Percentiles rank a stretch among this genome's conserved stretches.
Conservation (phyloP, 2,113 vertebrate species). For the Ascaphus truei region DNA sequence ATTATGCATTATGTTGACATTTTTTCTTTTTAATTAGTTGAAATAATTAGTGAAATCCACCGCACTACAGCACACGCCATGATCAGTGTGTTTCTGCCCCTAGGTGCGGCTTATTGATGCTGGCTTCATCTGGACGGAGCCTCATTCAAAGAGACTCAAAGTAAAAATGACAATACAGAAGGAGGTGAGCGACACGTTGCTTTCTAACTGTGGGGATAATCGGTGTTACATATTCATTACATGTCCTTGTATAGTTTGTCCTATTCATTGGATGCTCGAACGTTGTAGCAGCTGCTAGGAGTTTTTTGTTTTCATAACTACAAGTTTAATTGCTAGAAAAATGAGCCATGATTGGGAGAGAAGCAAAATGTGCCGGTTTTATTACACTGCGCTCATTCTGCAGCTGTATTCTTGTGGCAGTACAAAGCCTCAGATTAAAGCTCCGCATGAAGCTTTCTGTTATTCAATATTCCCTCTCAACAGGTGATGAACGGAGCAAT, state of each 20-base stretch:
- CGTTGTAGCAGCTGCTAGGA: background rate
- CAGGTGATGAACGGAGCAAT: conserved; percentile 95
- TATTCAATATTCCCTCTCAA: background rate
- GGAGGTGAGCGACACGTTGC: conserved; percentile 66
- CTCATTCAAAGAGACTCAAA: conserved; percentile 95
- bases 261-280: too few relatives aligned
- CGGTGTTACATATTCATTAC: too few relatives aligned
- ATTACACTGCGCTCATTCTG: background rate
- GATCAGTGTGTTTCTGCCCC: conserved; percentile 10
- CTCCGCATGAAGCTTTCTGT: background rate
- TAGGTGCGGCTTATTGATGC: conserved; percentile 94
- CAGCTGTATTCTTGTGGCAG: background rate
- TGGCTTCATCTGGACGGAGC: conserved; percentile 95
- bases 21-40: background rate
- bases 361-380: background rate
- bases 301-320: background rate
- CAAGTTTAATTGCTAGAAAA: background rate
- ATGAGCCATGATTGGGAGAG: too few relatives aligned
- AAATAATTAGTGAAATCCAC: too few relatives aligned
- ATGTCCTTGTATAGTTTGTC: too few relatives aligned
- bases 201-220: fast-evolving
- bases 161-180: conserved; percentile 94
- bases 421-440: background rate
- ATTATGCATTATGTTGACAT: too few relatives aligned
- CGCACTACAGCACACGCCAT: too few relatives aligned